A percentile compares a stretch with the other conserved stretches of the same genome.
Evolutionary conservation across 1,140 invertebrate species (phyloP).

Genomic region (Halyomorpha halys): DNA sequence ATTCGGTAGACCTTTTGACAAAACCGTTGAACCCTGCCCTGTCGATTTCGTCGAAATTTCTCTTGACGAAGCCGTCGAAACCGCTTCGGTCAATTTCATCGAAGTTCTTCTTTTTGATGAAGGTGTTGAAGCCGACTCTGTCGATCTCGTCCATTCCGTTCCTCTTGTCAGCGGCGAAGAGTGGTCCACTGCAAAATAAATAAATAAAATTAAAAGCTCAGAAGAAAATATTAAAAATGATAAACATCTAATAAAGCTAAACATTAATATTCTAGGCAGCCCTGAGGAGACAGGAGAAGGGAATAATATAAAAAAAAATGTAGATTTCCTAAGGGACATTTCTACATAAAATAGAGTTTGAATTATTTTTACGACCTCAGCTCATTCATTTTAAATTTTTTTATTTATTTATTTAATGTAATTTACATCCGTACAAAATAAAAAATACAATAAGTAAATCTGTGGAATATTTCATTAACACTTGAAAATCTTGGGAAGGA

Average conservation of each 20-base stretch:
- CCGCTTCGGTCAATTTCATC: conserved; percentile 43
- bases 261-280: too few species aligned
- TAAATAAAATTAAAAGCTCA: conserved; percentile 27
- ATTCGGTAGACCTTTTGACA: conserved; percentile 35
- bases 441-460: too few species aligned
- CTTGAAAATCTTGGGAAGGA: too few species aligned
- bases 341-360: not conserved
- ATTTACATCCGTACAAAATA: too few species aligned
- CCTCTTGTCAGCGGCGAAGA: conserved; percentile 38
- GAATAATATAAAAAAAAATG: not conserved
- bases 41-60: conserved; percentile 49
- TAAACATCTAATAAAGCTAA: not conserved
- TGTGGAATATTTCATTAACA: too few species aligned
- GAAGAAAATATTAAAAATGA: not conserved
- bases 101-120: conserved; percentile 45
- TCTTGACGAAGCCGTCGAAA: conserved; percentile 34
- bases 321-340: not conserved
- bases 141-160: conserved; percentile 50
- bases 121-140: conserved; percentile 45
- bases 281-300: not conserved
- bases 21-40: conserved; percentile 46
- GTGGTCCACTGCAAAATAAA: conserved; percentile 31
- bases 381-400: not conserved
- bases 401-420: too few species aligned
- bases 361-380: not conserved